Evolutionary conservation across 2,888 invertebrate genomes (phyloP), one percentile per base, ranked within the genome.

Genomic region (Apoderus coryli): DNA sequence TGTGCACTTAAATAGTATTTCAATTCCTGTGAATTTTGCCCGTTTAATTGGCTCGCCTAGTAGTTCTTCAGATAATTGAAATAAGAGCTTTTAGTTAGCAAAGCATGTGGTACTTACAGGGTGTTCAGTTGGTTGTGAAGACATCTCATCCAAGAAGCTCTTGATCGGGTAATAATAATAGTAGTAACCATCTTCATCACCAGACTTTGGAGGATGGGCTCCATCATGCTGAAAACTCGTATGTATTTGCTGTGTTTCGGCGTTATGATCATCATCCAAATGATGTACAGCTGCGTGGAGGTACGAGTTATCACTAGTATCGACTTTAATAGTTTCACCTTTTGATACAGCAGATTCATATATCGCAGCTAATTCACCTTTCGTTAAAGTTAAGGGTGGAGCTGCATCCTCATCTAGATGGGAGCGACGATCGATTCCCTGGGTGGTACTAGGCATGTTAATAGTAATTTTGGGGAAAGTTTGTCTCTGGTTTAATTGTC

Each of bases 91-190:
- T n/a, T n/a, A n/a, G n/a, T n/a, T n/a, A n/a, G n/a, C n/a, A n/a
- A n/a, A n/a, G n/a, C n/a, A n/a, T n/a, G n/a, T n/a, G n/a, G n/a
- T n/a, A n/a, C n/a, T n/a, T n/a, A n/a, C n/a, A n/a, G n/a, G n/a
- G n/a, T n/a, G n/a, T n/a, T n/a, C n/a, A n/a, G n/a, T n/a, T n/a
- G n/a, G n/a, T 26, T 50, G 45, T 13, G 52, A 49, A n/a, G 49
- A 37, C 32, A 54, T 36, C 36, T 58, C 59, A 37, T 59, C 57
- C 36, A 60, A 46, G 36, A 65, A 63, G 33, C 58, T 61, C 40
- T 64, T 63, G 28, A 65, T 44, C 0, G 67, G 67, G 40, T 64
- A 65, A 46, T 63, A 67, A 44, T 66, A 65, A 43, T 66, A 67
- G 41, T 61, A 61, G 46, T 62, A 63, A 37, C 62, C 59, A 25